Percentiles rank a stretch among this genome's conserved stretches.
These are phyloP conservation scores for Anolis sagrei DNA, from an alignment of 2,113 vertebrate species.

Conservation along the genomic window DNA sequence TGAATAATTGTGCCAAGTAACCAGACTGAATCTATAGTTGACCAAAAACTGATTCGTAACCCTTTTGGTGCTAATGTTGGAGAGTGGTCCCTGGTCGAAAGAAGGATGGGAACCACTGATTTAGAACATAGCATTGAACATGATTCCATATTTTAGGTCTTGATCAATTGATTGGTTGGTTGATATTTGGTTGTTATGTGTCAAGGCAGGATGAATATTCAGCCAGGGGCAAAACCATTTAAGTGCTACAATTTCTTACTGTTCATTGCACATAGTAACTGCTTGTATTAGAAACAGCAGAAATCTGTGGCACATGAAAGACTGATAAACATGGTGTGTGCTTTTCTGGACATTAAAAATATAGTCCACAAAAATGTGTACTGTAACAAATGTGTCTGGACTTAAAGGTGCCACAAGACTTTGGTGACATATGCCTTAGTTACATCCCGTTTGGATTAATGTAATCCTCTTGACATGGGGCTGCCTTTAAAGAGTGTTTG, in stretches of 20 bases:
- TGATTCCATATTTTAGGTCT: constrained; percentile 38
- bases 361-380: neutral
- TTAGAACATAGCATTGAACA: constrained; percentile 2
- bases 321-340: neutral
- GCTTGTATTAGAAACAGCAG: neutral
- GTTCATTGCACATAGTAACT: constrained; percentile 20
- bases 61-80: too few species aligned
- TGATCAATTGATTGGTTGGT: neutral
- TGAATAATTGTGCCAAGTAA: too few species aligned
- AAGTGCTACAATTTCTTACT: neutral
- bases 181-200: neutral
- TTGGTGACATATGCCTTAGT: neutral
- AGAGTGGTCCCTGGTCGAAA: too few species aligned
- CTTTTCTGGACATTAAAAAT: neutral
- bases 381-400: neutral
- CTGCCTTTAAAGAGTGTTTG: too few species aligned
- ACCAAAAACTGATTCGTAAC: too few species aligned
- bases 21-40: too few species aligned
- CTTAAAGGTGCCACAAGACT: neutral
- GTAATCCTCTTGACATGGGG: too few species aligned
- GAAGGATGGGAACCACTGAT: too few species aligned
- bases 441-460: too few species aligned
- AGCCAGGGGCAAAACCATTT: neutral
- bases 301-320: neutral
- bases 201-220: neutral